These are phyloP conservation scores for Caenorhabditis afra DNA, from an alignment of 2,888 invertebrate genomes.

Conservation along the genomic window DNA sequence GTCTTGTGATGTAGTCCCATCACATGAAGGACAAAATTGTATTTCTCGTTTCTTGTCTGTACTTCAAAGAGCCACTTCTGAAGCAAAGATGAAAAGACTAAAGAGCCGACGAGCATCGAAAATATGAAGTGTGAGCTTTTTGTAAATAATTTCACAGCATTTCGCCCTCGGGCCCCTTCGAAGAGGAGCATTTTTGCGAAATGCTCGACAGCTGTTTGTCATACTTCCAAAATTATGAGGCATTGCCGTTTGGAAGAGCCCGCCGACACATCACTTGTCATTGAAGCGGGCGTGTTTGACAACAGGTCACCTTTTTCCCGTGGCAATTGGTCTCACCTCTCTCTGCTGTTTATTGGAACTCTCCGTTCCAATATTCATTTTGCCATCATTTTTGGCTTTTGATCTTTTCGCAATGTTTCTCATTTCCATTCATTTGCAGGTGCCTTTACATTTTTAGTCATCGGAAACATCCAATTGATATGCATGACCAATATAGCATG, in stretches of 20 bases:
- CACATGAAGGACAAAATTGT: constrained; percentile 3
- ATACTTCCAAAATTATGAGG: constrained; percentile 55
- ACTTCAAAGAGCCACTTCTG: constrained; percentile 13
- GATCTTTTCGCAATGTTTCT: background rate
- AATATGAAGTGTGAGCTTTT: constrained; percentile 46
- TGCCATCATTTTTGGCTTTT: background rate
- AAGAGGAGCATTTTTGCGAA: constrained; percentile 3
- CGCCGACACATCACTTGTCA: constrained; percentile 48
- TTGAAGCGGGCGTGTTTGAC: constrained; percentile 40
- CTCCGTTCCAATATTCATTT: constrained; percentile 18
- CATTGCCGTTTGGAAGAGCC: constrained; percentile 42
- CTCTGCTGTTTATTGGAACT: constrained; percentile 7
- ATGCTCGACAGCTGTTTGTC: constrained; percentile 45
- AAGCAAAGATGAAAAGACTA: constrained; percentile 16
- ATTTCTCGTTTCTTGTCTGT: constrained; percentile 6
- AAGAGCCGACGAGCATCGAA: constrained; percentile 9
- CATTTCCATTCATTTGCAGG: background rate
- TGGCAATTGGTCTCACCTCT: constrained; percentile 40
- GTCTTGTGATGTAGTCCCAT: background rate
- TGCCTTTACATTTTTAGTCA: background rate
- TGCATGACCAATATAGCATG: constrained; percentile 39
- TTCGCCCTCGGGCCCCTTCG: background rate
- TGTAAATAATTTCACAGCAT: constrained; percentile 28
- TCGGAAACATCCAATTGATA: constrained; percentile 21
- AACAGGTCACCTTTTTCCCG: constrained; percentile 36